Conservation (phyloP, 2,113 vertebrate species). For the Vidua chalybeata region DNA sequence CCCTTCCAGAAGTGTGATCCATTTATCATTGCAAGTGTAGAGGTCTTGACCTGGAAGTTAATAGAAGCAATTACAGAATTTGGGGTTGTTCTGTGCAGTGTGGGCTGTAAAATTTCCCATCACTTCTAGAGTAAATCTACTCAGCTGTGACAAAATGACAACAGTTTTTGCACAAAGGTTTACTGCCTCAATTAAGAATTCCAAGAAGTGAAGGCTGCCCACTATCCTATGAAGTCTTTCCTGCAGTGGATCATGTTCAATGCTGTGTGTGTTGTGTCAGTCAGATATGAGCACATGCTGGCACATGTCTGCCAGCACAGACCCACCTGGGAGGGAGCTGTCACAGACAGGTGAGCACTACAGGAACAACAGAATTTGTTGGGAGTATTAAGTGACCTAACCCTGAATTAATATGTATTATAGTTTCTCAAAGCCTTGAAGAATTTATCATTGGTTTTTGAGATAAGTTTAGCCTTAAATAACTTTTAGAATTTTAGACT, state of each 20-base stretch:
- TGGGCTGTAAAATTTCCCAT: not conserved
- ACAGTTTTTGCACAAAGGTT: not conserved
- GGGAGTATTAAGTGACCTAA: not conserved
- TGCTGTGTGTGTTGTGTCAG: not conserved
- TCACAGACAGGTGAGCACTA: not conserved
- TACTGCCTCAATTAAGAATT: not conserved
- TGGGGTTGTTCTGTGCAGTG: not conserved
- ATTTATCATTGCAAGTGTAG: not conserved
- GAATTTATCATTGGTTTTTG: not conserved
- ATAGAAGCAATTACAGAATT: not conserved
- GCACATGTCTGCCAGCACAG: not conserved
- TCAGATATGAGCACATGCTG: not conserved
- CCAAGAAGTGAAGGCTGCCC: not conserved
- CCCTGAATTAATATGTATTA: not conserved
- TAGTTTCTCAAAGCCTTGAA: not conserved
- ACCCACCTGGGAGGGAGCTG: not conserved
- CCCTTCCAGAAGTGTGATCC: not conserved
- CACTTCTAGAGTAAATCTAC: not conserved
- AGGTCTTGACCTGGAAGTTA: not conserved
- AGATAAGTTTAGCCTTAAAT: not conserved
- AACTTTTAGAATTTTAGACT: not conserved
- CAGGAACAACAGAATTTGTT: not conserved
- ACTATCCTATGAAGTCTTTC: not conserved
- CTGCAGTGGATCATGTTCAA: not conserved
- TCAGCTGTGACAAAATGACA: not conserved